phyloP scores from a whole-genome alignment of 2,797 vertebrate genomes.

The Mustela erminea region DNA sequence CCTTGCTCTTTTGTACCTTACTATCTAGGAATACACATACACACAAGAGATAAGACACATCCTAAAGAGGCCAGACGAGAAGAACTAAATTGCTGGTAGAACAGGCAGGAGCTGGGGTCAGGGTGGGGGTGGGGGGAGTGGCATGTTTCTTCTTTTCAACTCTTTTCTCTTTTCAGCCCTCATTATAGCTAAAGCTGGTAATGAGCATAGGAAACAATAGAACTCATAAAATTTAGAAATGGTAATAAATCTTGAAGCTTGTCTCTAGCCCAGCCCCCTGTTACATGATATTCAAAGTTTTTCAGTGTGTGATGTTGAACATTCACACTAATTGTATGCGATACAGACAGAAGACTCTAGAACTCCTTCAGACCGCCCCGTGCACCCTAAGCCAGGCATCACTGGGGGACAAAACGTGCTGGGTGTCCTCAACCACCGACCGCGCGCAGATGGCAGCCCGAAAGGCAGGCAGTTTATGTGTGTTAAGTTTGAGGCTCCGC shows the following conservation, averaged over 20 bases:
- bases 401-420: background rate
- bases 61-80: background rate
- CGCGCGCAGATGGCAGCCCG: background rate
- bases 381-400: background rate
- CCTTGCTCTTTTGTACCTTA: background rate
- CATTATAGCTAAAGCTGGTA: constrained; percentile 29
- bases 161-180: background rate
- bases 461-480: background rate
- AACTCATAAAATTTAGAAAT: constrained; percentile 60
- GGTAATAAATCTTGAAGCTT: constrained; percentile 55
- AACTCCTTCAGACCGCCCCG: background rate
- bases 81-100: background rate
- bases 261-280: background rate
- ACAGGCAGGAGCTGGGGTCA: background rate
- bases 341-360: background rate
- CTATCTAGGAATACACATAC: background rate
- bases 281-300: constrained; percentile 35
- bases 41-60: background rate
- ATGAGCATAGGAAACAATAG: constrained; percentile 38
- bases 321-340: background rate
- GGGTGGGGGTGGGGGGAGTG: fast-evolving
- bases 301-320: background rate
- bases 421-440: background rate
- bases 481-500: background rate
- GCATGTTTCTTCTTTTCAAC: background rate